Base-by-base conservation (phyloP, 2,888 invertebrate genomes). In the Protonemura montana region DNA sequence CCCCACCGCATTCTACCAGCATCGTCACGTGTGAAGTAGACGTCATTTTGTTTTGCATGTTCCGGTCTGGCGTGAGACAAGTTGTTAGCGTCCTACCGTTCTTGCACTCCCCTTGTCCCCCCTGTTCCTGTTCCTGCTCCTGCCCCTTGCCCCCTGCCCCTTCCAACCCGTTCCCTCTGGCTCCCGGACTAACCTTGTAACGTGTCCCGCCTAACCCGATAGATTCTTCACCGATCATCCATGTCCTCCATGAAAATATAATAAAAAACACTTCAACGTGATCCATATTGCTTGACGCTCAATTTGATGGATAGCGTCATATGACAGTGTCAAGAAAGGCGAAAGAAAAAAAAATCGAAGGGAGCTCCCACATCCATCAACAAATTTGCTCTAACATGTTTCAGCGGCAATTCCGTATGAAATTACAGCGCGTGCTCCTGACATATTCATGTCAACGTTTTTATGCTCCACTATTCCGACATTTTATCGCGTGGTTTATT, bases 271-370 rank as follows among this genome's bases (percentile, higher is more conserved):
- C 82, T 27, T 59, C 26, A 84, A 84, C 84, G 84, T 10, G n/a
- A 26, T 27, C 76, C 84, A 76, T 76, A 84, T 28, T 84, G 59
- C 41, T 26, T 41, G 82, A 41, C 41, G 42, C 78, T 83, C 30
- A 83, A 26, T 41, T 83, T 84, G 84, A 84, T 84, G 84, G 84
- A 84, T 84, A 59, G 59, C 59, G 84, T 84, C 84, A 84, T 29
- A 84, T 84, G 84, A 84, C 84, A 84, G 84, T 84, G 84, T 84
- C 84, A 84, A 84, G 84, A 84, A 26, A 42, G 42, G 82, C 28
- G 76, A 59, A 29, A 76, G 30, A 80, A n/a, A 81, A 81, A 81
- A 81, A 81, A 30, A 59, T 59, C 26, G 76, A 76, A 76, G 76
- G 76, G 84, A 59, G 27, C 84, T 21, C n/a, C n/a, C 42, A 76